Percentiles rank a stretch among this genome's conserved stretches.
Conservation (phyloP, 2,888 invertebrate species). For the Dryocosmus kuriphilus region DNA sequence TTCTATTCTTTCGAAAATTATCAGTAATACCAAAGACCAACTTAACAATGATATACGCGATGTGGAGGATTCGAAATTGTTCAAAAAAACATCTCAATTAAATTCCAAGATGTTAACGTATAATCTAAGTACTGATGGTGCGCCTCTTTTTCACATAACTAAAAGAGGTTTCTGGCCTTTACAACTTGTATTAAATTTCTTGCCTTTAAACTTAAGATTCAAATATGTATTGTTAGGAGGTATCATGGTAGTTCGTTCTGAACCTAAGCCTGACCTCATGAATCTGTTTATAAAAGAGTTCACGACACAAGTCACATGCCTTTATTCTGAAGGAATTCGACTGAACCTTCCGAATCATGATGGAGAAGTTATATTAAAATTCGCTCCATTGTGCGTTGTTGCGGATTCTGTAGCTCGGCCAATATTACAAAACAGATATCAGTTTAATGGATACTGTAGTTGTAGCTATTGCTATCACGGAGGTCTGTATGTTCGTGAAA, state of each 20-base stretch:
- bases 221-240: constrained; percentile 7
- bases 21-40: not conserved
- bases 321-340: not conserved
- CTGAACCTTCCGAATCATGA: too few relatives aligned
- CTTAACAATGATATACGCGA: constrained; percentile 1
- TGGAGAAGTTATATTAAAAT: too few relatives aligned
- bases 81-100: constrained; percentile 19
- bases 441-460: constrained; percentile 46
- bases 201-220: not conserved
- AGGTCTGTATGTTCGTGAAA: constrained; percentile 15
- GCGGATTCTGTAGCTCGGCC: constrained; percentile 4
- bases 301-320: not conserved
- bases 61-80: constrained; percentile 32
- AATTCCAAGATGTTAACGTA: constrained; percentile 39
- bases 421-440: constrained; percentile 26
- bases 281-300: not conserved
- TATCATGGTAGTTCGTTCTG: not conserved
- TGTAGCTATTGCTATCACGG: constrained; percentile 46
- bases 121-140: constrained; percentile 45
- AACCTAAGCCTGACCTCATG: constrained; percentile 19
- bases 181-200: constrained; percentile 34
- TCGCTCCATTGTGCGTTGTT: too few relatives aligned
- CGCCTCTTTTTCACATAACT: constrained; percentile 41
- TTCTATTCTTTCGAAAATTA: constrained; percentile 1
- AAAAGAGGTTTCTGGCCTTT: constrained; percentile 45